phyloP scores from a whole-genome alignment of 2,113 vertebrate genomes.

The Orcinus orca region DNA sequence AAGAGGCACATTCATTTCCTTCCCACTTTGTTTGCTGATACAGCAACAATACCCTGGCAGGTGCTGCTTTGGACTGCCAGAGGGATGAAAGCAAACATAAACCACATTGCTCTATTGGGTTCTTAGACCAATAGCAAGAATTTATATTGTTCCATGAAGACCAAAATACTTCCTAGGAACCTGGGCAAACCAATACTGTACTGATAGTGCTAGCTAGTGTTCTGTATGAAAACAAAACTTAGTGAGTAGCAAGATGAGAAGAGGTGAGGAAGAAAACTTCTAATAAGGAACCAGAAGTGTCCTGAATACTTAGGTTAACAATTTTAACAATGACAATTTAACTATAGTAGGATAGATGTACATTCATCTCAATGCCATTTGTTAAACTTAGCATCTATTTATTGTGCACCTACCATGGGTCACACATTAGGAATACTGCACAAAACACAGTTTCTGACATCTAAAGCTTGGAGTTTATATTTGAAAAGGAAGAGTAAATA shows the following conservation, averaged over 20 bases:
- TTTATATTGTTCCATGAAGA: constrained; percentile 48
- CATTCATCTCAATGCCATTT: neutral
- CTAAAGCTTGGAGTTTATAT: neutral
- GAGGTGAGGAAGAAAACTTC: neutral
- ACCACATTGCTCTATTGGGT: constrained; percentile 42
- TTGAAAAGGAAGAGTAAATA: neutral
- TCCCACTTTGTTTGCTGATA: constrained; percentile 67
- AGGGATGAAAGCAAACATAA: constrained; percentile 55
- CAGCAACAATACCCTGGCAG: constrained; percentile 33
- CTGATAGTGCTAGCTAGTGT: neutral
- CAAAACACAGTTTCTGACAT: neutral
- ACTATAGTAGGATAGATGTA: neutral
- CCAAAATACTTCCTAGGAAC: constrained; percentile 42
- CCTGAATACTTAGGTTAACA: neutral
- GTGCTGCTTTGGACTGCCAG: constrained; percentile 9
- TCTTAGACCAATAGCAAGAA: constrained; percentile 59
- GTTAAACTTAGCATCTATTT: neutral
- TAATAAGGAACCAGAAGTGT: neutral
- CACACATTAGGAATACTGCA: neutral
- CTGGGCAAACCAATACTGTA: constrained; percentile 25
- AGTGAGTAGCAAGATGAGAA: neutral
- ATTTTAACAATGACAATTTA: neutral
- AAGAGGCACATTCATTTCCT: constrained; percentile 51
- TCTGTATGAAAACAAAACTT: neutral
- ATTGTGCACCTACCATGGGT: neutral